phyloP scores from a whole-genome alignment of 2,888 invertebrate species.

The Macrosiphum euphorbiae region DNA sequence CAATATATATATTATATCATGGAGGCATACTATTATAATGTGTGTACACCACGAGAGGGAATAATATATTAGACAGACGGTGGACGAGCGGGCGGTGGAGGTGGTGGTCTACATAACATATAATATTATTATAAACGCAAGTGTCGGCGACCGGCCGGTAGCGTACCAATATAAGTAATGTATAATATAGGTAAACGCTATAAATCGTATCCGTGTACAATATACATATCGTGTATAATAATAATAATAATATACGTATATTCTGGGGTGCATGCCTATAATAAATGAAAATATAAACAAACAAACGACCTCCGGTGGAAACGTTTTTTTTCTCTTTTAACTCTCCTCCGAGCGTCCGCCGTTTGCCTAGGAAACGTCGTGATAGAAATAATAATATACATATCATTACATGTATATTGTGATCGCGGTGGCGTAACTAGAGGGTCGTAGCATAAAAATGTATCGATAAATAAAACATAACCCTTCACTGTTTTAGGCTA shows the following conservation, averaged over 20 bases:
- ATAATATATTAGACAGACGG: not conserved
- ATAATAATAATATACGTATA: not conserved
- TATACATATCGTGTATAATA: not conserved
- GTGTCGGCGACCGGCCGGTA: not conserved
- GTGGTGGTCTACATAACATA: not conserved
- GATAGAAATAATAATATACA: not conserved
- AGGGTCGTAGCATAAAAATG: not conserved
- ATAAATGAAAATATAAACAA: not conserved
- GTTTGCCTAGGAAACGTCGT: constrained; percentile 21
- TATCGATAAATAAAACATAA: not conserved
- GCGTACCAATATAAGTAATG: not conserved
- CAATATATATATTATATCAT: too few species aligned
- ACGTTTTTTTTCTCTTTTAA: not conserved
- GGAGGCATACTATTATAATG: not conserved
- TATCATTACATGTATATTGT: not conserved
- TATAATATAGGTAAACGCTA: not conserved
- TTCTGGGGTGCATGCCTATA: not conserved
- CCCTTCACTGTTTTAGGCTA: not conserved
- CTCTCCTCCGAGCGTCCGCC: not conserved
- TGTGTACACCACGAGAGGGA: not conserved
- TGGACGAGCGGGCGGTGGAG: not conserved
- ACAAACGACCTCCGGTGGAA: constrained; percentile 36
- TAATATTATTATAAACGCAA: not conserved
- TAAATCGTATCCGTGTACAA: not conserved
- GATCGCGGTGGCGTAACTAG: not conserved